Evolutionary conservation across 2,888 invertebrate species (phyloP).

Genomic region (Orthonychiurus folsomi): DNA sequence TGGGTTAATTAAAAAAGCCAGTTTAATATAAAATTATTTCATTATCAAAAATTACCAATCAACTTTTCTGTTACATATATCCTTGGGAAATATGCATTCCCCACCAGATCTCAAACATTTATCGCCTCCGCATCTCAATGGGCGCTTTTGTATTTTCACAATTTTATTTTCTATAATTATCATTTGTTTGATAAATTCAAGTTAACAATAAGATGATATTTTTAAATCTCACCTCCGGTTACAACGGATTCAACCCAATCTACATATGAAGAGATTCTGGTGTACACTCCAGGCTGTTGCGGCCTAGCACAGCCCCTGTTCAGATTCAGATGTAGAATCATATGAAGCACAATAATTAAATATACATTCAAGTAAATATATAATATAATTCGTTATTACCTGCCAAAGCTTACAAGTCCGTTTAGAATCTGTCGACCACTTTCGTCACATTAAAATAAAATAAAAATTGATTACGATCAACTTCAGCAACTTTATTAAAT

Average conservation of each 20-base stretch:
- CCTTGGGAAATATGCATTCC: slow-evolving; percentile 58
- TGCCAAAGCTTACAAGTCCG: slow-evolving; percentile 77
- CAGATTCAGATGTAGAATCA: too few relatives aligned
- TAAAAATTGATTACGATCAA: slow-evolving; percentile 5
- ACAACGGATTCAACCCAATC: slow-evolving; percentile 33
- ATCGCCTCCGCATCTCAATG: slow-evolving; percentile 1
- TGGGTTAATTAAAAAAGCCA: too few relatives aligned
- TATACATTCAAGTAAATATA: too few relatives aligned
- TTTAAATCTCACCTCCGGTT: slow-evolving; percentile 9
- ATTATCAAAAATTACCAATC: too few relatives aligned
- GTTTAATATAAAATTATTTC: too few relatives aligned
- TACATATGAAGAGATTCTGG: slow-evolving; percentile 51
- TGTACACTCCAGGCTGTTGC: slow-evolving; percentile 72
- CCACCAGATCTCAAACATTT: slow-evolving; percentile 43
- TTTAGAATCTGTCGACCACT: slow-evolving; percentile 67
- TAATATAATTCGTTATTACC: too few relatives aligned
- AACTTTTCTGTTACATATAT: slow-evolving; percentile 54
- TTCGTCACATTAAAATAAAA: slow-evolving; percentile 46
- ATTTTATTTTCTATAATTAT: slow-evolving; percentile 9
- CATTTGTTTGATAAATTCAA: background rate
- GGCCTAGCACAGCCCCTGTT: slow-evolving; percentile 74
- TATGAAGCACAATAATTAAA: too few relatives aligned
- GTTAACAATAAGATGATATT: background rate
- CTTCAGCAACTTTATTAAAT: background rate
- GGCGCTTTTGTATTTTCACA: slow-evolving; percentile 1